Percentiles rank a stretch among this genome's conserved stretches.
phyloP scores from a whole-genome alignment of 2,797 vertebrate species.

The Potorous gilbertii region DNA sequence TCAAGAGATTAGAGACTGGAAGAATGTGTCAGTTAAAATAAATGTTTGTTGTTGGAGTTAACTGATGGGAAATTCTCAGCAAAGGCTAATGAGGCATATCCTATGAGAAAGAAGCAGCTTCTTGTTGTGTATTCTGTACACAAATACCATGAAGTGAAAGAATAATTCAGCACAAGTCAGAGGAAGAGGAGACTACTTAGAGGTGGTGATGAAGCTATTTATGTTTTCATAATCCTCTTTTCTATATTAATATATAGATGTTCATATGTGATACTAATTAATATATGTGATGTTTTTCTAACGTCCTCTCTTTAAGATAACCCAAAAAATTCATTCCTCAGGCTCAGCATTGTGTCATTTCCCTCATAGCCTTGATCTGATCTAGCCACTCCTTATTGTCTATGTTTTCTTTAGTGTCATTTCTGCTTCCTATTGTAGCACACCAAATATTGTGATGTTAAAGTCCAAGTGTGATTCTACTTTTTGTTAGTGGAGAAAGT shows the following conservation, averaged over 20 bases:
- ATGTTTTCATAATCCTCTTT: no score
- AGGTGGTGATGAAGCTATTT: neutral
- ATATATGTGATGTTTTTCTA: neutral
- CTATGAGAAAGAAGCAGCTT: neutral
- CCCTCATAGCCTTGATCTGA: neutral
- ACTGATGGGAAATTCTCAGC: neutral
- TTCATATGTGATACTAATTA: no score
- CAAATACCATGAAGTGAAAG: neutral
- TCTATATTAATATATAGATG: neutral
- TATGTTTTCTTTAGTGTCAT: neutral
- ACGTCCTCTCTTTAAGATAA: neutral
- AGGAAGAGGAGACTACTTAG: neutral
- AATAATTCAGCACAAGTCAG: neutral
- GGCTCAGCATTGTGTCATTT: neutral
- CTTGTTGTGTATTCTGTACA: neutral
- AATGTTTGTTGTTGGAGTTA: neutral
- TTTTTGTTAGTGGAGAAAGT: neutral
- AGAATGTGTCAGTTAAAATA: neutral
- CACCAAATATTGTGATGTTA: neutral
- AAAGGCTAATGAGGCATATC: neutral
- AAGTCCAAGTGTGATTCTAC: neutral
- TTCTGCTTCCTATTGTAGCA: neutral
- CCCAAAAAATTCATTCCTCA: neutral
- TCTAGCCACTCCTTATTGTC: neutral
- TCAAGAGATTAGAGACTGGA: neutral